A percentile compares a stretch with the other conserved stretches of the same genome.
Conservation (phyloP, 2,113 vertebrate species). For the Cyprinus carpio region DNA sequence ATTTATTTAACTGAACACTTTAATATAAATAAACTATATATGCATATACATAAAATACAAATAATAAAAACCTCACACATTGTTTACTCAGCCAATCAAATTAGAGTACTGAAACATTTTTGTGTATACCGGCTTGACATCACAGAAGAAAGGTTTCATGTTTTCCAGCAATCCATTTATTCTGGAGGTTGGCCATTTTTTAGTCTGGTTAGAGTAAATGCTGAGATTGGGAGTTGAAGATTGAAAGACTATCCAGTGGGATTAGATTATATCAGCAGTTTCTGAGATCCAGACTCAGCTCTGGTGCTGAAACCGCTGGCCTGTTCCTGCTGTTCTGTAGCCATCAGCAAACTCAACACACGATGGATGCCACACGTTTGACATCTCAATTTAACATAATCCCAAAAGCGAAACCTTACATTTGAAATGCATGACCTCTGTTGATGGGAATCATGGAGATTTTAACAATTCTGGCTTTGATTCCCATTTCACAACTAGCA, state of each 20-base stretch:
- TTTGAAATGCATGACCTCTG: constrained; percentile 2
- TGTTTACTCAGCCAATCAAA: not conserved
- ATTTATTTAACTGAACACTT: not conserved
- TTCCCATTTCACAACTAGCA: not conserved
- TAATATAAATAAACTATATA: not conserved
- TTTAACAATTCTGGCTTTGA: not conserved
- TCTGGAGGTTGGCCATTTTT: not conserved
- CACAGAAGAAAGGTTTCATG: not conserved
- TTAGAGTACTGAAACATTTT: not conserved
- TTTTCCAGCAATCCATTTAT: not conserved
- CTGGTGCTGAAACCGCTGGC: not conserved
- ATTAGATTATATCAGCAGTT: constrained; percentile 1
- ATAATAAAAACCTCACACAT: not conserved
- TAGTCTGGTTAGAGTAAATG: not conserved
- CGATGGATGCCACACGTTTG: not conserved
- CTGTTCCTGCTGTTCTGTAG: not conserved
- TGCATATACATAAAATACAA: not conserved
- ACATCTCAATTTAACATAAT: constrained; percentile 23
- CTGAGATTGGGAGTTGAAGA: constrained; percentile 9
- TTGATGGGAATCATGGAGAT: constrained; percentile 1
- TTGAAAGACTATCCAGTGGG: constrained; percentile 18
- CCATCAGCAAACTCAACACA: constrained; percentile 14
- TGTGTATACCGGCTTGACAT: not conserved
- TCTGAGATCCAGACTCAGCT: not conserved
- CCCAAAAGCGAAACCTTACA: not conserved